Evolutionary conservation across 92 coral and sea anemone species (phyloP).

Genomic region (Epizoanthus ramosus): DNA sequence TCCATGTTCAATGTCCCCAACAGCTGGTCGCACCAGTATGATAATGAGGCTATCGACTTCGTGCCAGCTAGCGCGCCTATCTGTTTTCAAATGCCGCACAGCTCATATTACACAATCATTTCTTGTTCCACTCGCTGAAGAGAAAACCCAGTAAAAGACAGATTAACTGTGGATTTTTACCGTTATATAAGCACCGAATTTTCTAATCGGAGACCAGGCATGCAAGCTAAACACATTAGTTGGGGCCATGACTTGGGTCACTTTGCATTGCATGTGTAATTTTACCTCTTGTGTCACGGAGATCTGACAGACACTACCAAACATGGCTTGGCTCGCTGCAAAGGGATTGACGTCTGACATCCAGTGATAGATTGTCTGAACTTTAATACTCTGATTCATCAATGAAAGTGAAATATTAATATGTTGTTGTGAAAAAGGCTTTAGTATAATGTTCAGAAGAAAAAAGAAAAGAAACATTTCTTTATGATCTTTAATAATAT

Average conservation of each 20-base stretch:
- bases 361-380: no score
- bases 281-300: slow-evolving; percentile 6
- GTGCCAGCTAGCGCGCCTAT: slow-evolving; percentile 29
- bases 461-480: no score
- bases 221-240: neutral
- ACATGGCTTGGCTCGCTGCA: slow-evolving; percentile 4
- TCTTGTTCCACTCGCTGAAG: neutral
- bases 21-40: slow-evolving; percentile 25
- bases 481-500: no score
- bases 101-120: slow-evolving; percentile 3
- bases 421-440: no score
- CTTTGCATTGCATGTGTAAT: slow-evolving; percentile 25
- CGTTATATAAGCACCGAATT: neutral
- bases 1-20: neutral
- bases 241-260: slow-evolving; percentile 3
- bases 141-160: neutral
- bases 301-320: slow-evolving; percentile 31
- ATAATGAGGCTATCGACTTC: slow-evolving; percentile 3
- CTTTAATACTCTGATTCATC: no score
- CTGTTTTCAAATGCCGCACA: slow-evolving; percentile 33
- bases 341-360: neutral
- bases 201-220: slow-evolving; percentile 5
- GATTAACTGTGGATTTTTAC: neutral
- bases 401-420: no score
- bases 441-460: no score